These are phyloP conservation scores for Jacana jacana DNA, from an alignment of 2,113 vertebrate genomes.

Conservation along the genomic window DNA sequence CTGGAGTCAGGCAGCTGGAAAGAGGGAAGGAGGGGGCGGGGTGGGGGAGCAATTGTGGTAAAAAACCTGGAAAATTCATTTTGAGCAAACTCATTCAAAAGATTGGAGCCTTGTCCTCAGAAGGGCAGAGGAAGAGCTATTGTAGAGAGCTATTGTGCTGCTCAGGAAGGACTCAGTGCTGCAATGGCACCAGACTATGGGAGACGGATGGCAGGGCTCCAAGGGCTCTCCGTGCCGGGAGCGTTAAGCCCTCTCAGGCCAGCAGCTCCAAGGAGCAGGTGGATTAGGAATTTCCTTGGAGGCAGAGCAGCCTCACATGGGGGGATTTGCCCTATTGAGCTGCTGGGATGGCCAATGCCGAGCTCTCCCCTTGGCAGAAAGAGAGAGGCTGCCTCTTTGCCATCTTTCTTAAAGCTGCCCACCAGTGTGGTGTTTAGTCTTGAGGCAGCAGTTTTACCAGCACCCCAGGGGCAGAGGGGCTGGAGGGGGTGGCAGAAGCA, in stretches of 20 bases:
- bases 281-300: neutral
- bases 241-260: neutral
- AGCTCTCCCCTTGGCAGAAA: neutral
- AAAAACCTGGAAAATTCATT: constrained; percentile 31
- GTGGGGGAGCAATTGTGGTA: neutral
- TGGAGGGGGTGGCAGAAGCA: neutral
- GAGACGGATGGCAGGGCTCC: neutral
- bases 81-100: constrained; percentile 3
- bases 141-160: constrained; percentile 14
- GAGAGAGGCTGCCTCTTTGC: neutral
- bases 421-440: neutral
- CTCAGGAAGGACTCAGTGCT: neutral
- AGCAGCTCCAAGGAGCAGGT: neutral
- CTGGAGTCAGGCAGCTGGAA: constrained; percentile 7
- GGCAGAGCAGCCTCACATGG: neutral
- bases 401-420: neutral
- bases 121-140: constrained; percentile 20
- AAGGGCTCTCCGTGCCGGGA: neutral
- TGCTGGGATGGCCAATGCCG: neutral
- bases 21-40: neutral
- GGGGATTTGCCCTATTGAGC: neutral
- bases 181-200: neutral
- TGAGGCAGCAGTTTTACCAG: neutral
- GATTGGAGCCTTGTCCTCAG: neutral
- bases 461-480: accelerated